These are phyloP conservation scores for Drosophila pseudotalamancana DNA, from an alignment of 2,888 invertebrate genomes.

Conservation along the genomic window DNA sequence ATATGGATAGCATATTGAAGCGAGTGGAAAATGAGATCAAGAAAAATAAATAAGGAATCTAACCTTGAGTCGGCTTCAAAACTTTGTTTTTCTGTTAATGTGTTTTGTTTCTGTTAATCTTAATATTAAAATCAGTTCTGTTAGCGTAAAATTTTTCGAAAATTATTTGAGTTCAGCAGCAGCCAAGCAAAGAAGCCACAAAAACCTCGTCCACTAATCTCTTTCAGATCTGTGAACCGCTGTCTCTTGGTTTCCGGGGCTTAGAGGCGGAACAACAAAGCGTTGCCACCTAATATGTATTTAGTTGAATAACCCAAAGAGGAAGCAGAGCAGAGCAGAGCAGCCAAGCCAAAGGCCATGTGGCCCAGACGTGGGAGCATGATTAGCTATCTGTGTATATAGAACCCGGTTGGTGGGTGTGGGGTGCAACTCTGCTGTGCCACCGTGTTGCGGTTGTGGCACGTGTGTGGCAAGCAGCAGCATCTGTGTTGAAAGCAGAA, in stretches of 20 bases:
- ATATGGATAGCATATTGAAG: conserved; percentile 73
- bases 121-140: too few relatives aligned
- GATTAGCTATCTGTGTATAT: conserved; percentile 30
- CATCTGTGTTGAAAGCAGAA: conserved; percentile 30
- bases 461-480: conserved; percentile 43
- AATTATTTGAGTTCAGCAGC: conserved; percentile 58
- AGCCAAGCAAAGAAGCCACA: conserved; percentile 48
- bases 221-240: conserved; percentile 43
- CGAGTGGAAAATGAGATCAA: conserved; percentile 57
- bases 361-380: conserved; percentile 9
- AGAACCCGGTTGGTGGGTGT: background rate
- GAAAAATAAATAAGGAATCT: conserved; percentile 15
- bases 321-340: background rate
- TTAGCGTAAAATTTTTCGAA: too few relatives aligned
- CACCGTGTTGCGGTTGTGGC: conserved; percentile 51
- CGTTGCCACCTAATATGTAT: conserved; percentile 55
- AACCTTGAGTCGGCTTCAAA: too few relatives aligned
- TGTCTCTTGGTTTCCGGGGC: conserved; percentile 11
- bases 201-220: conserved; percentile 56
- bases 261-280: conserved; percentile 48
- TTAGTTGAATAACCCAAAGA: conserved; percentile 19
- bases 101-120: background rate
- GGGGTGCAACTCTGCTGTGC: conserved; percentile 10
- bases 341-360: conserved; percentile 27
- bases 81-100: background rate